A percentile compares a stretch with the other conserved stretches of the same genome.
Evolutionary conservation across 1,140 invertebrate species (phyloP).

Genomic region (Drosophila subpulchrella): DNA sequence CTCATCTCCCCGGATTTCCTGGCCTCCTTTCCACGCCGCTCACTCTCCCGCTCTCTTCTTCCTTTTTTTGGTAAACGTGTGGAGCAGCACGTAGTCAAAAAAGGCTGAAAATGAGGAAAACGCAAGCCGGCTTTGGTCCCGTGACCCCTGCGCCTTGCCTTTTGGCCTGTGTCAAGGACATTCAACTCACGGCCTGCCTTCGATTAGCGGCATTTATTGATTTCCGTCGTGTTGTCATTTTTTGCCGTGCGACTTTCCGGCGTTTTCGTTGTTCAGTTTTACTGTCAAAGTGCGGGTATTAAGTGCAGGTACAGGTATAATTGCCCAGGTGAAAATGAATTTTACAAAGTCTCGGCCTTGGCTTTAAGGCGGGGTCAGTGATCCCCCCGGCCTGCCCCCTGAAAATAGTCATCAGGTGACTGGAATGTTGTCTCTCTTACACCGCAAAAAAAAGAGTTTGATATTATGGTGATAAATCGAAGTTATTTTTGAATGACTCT

Average conservation of each 20-base stretch:
- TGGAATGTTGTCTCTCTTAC: background rate
- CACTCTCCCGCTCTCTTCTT: constrained; percentile 2
- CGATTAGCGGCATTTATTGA: constrained; percentile 43
- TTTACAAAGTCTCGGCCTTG: constrained; percentile 32
- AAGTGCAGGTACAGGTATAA: constrained; percentile 10
- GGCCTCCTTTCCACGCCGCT: constrained; percentile 1
- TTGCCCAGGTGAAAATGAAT: constrained; percentile 24
- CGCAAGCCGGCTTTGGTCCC: constrained; percentile 22
- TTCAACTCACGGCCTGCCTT: constrained; percentile 47
- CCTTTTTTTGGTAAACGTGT: constrained; percentile 23
- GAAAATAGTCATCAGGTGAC: background rate
- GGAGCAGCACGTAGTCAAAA: constrained; percentile 54
- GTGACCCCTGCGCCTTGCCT: constrained; percentile 37
- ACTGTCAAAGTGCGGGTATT: constrained; percentile 14
- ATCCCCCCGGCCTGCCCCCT: background rate
- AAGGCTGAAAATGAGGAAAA: background rate
- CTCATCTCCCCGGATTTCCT: background rate
- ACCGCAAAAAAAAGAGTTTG: background rate
- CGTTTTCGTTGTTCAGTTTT: constrained; percentile 8
- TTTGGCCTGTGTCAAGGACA: constrained; percentile 66
- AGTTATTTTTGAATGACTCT: no score
- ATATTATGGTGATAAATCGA: no score
- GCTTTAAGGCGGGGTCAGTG: constrained; percentile 18
- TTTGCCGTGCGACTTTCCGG: background rate
- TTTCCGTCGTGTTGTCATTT: constrained; percentile 23